Evolutionary conservation across 2,888 invertebrate genomes (phyloP).

Genomic region (Physocephala rufipes): DNA sequence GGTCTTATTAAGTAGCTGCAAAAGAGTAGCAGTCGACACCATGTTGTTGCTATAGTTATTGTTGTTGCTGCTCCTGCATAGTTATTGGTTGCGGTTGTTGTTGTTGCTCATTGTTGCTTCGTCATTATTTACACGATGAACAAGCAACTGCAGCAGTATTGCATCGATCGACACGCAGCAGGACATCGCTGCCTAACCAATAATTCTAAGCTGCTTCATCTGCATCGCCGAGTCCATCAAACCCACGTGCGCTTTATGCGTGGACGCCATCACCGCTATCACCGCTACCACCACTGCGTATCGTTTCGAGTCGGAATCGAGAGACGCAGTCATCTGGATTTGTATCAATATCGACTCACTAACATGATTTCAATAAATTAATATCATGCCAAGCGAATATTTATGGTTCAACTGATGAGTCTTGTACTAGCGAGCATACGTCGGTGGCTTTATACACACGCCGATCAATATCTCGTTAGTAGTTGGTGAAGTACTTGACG

Average conservation of each 20-base stretch:
- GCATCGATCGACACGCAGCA: conserved; percentile 44
- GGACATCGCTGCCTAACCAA: conserved; percentile 36
- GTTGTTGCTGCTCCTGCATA: conserved; percentile 9
- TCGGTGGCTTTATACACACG: conserved; percentile 30
- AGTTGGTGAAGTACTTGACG: conserved; percentile 2
- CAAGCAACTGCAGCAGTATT: conserved; percentile 33
- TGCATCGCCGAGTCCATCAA: conserved; percentile 41
- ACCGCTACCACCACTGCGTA: conserved; percentile 38
- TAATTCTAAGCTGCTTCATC: neutral
- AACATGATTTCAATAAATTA: conserved; percentile 67
- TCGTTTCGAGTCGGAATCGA: conserved; percentile 46
- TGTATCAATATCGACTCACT: conserved; percentile 66
- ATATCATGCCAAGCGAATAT: conserved; percentile 53
- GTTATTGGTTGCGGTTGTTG: conserved; percentile 10
- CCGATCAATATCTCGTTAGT: conserved; percentile 21
- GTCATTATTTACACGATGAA: conserved; percentile 35
- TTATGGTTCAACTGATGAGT: conserved; percentile 41
- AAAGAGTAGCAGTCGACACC: conserved; percentile 51
- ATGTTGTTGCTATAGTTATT: conserved; percentile 44
- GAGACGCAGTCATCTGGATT: conserved; percentile 56
- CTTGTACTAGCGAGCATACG: conserved; percentile 39
- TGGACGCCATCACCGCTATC: too few species aligned
- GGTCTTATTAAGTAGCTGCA: conserved; percentile 45
- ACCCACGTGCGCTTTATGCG: conserved; percentile 44
- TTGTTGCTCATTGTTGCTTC: conserved; percentile 14